A percentile compares a stretch with the other conserved stretches of the same genome.
These are phyloP conservation scores for Tinea trinotella DNA, from an alignment of 2,888 invertebrate genomes.

Conservation along the genomic window DNA sequence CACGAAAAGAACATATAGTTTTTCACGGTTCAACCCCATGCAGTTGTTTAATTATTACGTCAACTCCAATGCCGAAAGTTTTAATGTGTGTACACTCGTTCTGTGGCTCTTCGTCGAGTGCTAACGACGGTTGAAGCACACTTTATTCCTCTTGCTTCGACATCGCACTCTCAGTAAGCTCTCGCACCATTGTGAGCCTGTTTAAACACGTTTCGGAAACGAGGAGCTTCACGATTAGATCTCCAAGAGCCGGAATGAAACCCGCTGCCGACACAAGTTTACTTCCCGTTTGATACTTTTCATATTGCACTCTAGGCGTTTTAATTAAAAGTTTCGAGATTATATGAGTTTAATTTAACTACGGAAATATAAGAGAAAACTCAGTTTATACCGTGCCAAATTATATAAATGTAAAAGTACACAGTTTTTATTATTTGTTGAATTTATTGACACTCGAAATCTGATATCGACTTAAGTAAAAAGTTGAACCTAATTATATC, in stretches of 20 bases:
- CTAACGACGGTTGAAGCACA: constrained; percentile 51
- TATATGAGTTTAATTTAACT: background rate
- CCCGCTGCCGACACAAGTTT: constrained; percentile 2
- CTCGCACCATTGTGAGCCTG: constrained; percentile 44
- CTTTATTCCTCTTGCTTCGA: constrained; percentile 45
- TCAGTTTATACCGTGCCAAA: too few species aligned
- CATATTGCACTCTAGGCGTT: constrained; percentile 14
- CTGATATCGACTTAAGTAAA: too few species aligned
- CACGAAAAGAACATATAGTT: constrained; percentile 4
- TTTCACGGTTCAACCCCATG: constrained; percentile 26
- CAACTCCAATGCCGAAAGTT: constrained; percentile 59
- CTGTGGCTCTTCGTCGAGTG: constrained; percentile 39
- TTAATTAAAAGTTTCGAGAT: constrained; percentile 18
- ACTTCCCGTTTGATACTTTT: constrained; percentile 12
- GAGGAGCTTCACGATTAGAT: constrained; percentile 42
- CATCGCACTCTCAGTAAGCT: constrained; percentile 38
- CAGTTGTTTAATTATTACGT: constrained; percentile 49
- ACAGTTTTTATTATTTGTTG: too few species aligned
- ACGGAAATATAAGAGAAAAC: background rate
- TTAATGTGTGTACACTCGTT: constrained; percentile 64
- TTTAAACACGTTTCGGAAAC: constrained; percentile 50
- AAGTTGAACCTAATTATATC: too few species aligned
- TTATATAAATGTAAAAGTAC: too few species aligned
- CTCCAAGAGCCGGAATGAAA: constrained; percentile 14
- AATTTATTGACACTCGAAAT: too few species aligned